phyloP scores from a whole-genome alignment of 2,113 vertebrate species.

The Antigone vipio region DNA sequence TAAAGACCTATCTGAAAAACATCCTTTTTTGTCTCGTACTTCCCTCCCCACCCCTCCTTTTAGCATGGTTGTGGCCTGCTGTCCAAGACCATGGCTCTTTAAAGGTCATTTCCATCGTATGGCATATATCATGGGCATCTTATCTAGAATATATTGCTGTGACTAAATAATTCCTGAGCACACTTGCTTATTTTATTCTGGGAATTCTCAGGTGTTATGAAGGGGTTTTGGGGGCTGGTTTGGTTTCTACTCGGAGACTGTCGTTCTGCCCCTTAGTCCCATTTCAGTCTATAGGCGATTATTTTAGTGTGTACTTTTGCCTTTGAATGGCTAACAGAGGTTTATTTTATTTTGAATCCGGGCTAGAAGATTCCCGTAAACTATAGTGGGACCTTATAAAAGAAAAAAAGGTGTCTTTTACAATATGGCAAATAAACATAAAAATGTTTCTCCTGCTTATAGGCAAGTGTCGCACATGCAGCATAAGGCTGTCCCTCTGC shows the following conservation, averaged over 20 bases:
- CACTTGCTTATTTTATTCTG: not conserved
- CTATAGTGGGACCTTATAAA: not conserved
- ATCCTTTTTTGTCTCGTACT: not conserved
- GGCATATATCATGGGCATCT: not conserved
- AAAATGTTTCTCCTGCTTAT: not conserved
- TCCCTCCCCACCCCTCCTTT: not conserved
- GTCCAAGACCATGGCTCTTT: not conserved
- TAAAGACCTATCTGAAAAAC: conserved; percentile 59
- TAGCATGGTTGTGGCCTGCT: not conserved
- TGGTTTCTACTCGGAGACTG: not conserved
- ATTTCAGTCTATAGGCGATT: not conserved
- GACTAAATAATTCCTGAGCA: not conserved
- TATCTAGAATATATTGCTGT: not conserved
- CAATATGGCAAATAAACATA: not conserved
- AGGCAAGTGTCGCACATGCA: not conserved
- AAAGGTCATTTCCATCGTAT: not conserved
- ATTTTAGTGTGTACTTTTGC: not conserved
- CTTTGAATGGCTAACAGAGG: not conserved
- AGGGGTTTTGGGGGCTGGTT: not conserved
- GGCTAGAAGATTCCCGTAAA: not conserved
- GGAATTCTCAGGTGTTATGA: not conserved
- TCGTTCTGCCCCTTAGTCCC: not conserved
- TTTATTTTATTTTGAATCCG: not conserved
- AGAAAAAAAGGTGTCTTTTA: not conserved
- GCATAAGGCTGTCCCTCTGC: not conserved